These are phyloP conservation scores for Borostomias antarcticus DNA, from an alignment of 2,797 vertebrate species.

Conservation along the genomic window DNA sequence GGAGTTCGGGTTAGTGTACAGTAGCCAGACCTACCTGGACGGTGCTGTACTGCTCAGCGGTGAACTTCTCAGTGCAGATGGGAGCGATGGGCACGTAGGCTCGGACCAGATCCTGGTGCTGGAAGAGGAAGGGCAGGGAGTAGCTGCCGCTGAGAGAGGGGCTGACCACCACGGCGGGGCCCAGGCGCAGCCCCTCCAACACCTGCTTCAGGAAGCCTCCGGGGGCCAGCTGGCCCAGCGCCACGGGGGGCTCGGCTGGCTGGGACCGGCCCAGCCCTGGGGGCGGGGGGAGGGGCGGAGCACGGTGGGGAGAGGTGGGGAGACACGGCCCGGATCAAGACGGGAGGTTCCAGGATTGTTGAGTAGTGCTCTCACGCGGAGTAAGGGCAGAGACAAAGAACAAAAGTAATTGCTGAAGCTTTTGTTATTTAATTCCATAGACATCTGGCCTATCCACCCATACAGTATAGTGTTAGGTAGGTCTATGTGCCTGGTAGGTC, in stretches of 20 bases:
- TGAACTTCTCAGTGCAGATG: conserved; percentile 94
- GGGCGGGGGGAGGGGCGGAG: neutral
- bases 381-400: neutral
- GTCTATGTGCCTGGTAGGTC: too few relatives aligned
- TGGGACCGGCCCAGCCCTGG: conserved; percentile 87
- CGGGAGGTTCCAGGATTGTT: neutral
- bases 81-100: conserved; percentile 92
- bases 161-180: conserved; percentile 86
- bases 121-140: conserved; percentile 88
- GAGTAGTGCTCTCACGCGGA: neutral
- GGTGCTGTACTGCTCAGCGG: conserved; percentile 75
- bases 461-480: too few relatives aligned
- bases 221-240: conserved; percentile 80
- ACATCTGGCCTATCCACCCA: too few relatives aligned
- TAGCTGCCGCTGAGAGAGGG: conserved; percentile 97
- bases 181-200: conserved; percentile 78
- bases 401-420: too few relatives aligned
- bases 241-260: conserved; percentile 75
- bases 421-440: too few relatives aligned
- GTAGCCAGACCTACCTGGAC: conserved; percentile 76
- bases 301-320: neutral
- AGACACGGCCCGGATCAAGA: neutral
- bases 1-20: neutral
- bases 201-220: conserved; percentile 83
- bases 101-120: conserved; percentile 78